Evolutionary conservation across 2,113 vertebrate genomes (phyloP).

Genomic region (Columba janthina): DNA sequence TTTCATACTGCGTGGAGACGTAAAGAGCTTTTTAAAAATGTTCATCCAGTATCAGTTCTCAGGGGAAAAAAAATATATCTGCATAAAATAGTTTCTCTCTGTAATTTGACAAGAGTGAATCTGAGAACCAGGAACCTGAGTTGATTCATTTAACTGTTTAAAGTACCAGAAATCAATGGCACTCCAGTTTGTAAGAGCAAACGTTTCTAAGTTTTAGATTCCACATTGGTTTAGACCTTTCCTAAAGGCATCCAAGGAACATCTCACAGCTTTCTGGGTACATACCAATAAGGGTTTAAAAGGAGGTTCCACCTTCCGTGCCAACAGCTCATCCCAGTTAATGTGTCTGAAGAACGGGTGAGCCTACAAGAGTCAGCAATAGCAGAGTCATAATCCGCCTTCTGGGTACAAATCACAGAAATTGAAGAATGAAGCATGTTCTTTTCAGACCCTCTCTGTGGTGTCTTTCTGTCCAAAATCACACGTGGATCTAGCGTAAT

Average conservation of each 20-base stretch:
- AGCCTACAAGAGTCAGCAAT: constrained; percentile 71
- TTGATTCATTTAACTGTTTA: not conserved
- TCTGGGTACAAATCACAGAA: not conserved
- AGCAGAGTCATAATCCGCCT: not conserved
- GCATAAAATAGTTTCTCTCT: not conserved
- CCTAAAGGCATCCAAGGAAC: not conserved
- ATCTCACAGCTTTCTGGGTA: not conserved
- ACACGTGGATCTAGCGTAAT: not conserved
- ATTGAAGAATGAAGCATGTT: not conserved
- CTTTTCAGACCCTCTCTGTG: not conserved
- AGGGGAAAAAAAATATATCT: not conserved
- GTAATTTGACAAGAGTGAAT: not conserved
- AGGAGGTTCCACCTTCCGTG: constrained; percentile 94
- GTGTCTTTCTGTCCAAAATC: not conserved
- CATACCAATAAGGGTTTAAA: constrained; percentile 96
- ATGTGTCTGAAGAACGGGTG: constrained; percentile 95
- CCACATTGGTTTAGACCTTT: not conserved
- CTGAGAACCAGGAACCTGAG: not conserved
- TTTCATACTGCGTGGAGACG: not conserved
- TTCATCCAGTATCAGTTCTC: not conserved
- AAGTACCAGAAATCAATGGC: not conserved
- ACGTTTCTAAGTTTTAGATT: not conserved
- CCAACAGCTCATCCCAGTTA: constrained; percentile 97
- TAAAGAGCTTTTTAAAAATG: not conserved
- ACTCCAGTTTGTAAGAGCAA: not conserved